Evolutionary conservation across 2,888 invertebrate species (phyloP).

Genomic region (Caenorhabditis sp.): DNA sequence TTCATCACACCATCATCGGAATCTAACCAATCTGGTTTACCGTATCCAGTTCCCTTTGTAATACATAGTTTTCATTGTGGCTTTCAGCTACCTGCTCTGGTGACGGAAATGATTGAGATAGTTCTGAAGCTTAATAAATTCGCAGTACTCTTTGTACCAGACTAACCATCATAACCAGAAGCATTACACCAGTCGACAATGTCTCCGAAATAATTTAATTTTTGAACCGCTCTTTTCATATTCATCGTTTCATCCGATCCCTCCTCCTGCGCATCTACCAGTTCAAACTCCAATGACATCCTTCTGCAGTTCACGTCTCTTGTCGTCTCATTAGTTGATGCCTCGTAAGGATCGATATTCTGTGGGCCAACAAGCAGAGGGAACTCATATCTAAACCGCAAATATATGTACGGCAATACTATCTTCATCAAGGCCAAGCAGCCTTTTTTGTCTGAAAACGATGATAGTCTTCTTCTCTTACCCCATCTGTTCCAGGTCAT

Average conservation of each 20-base stretch:
- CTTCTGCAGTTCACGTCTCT: slow-evolving; percentile 41
- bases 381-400: slow-evolving; percentile 26
- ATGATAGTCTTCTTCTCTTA: too few species aligned
- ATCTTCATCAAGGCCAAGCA: too few species aligned
- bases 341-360: not conserved
- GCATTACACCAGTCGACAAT: slow-evolving; percentile 41
- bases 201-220: slow-evolving; percentile 37
- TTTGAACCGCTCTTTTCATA: not conserved
- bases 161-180: slow-evolving; percentile 26
- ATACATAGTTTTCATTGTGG: slow-evolving; percentile 13
- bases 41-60: slow-evolving; percentile 13
- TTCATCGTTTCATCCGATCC: not conserved
- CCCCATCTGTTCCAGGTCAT: not conserved
- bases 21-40: not conserved
- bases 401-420: too few species aligned
- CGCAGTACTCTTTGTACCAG: too few species aligned
- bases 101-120: slow-evolving; percentile 12
- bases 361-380: slow-evolving; percentile 1
- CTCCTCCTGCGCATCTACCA: slow-evolving; percentile 19
- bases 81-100: slow-evolving; percentile 16
- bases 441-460: too few species aligned
- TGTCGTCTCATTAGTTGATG: slow-evolving; percentile 16
- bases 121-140: slow-evolving; percentile 17
- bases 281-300: slow-evolving; percentile 29
- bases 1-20: not conserved